Conservation (phyloP, 2,888 invertebrate genomes). For the Caenorhabditis doughertyi region DNA sequence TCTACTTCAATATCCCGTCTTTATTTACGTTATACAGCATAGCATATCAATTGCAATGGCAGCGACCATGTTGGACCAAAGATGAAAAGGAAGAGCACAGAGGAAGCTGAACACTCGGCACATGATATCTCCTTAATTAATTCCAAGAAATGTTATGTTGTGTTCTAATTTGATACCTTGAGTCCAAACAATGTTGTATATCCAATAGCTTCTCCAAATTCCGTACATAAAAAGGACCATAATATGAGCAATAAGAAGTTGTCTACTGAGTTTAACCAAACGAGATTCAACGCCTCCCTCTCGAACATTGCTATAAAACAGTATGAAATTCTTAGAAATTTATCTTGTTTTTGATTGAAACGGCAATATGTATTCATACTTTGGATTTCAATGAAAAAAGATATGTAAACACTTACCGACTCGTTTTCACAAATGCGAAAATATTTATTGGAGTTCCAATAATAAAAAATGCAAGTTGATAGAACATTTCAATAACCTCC, state of each 20-base stretch:
- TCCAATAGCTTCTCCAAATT: constrained; percentile 79
- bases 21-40: constrained; percentile 76
- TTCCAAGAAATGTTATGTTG: neutral
- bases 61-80: constrained; percentile 81
- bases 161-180: constrained; percentile 64
- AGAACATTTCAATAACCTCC: constrained; percentile 78
- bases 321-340: no score
- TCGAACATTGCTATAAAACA: constrained; percentile 66
- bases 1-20: neutral
- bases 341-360: neutral
- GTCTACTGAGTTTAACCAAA: constrained; percentile 74
- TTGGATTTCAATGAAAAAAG: neutral
- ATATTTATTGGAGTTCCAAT: constrained; percentile 78
- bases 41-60: constrained; percentile 80
- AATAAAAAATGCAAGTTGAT: constrained; percentile 78
- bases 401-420: constrained; percentile 64
- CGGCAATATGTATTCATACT: neutral
- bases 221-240: constrained; percentile 80
- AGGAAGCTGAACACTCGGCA: constrained; percentile 77
- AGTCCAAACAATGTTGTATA: constrained; percentile 77
- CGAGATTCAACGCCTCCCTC: constrained; percentile 76
- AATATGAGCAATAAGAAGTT: constrained; percentile 78
- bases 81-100: constrained; percentile 78
- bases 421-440: constrained; percentile 70
- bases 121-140: constrained; percentile 71